Conservation (phyloP, 2,797 vertebrate species). For the Serranus cabrilla region DNA sequence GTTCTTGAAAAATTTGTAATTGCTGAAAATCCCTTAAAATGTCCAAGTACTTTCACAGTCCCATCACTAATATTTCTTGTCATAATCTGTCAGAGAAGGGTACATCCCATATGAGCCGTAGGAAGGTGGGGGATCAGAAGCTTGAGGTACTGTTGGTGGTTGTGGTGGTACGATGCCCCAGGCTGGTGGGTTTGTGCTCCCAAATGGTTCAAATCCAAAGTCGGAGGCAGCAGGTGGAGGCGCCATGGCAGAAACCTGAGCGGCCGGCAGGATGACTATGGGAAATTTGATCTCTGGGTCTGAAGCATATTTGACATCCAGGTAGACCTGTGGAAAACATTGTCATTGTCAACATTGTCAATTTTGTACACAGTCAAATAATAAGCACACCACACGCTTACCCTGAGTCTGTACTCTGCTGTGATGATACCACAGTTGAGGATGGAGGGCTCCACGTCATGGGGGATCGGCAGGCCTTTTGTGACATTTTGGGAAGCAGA, state of each 20-base stretch:
- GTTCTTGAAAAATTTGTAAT: no score
- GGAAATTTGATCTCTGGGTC: conserved; percentile 81
- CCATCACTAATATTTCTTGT: no score
- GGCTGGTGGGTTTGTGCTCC: conserved; percentile 14
- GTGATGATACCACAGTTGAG: conserved; percentile 91
- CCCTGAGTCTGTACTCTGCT: conserved; percentile 92
- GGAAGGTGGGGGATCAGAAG: conserved; percentile 49
- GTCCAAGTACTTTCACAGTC: no score
- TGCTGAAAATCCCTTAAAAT: no score
- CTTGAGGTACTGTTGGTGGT: neutral
- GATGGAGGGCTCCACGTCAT: conserved; percentile 86
- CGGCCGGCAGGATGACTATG: conserved; percentile 72
- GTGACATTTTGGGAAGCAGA: conserved; percentile 86
- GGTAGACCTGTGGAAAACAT: conserved; percentile 62
- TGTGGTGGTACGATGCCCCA: conserved; percentile 22
- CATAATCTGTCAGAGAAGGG: conserved; percentile 14
- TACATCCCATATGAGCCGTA: conserved; percentile 51
- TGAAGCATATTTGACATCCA: conserved; percentile 76
- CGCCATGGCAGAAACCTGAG: neutral
- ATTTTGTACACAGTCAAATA: neutral
- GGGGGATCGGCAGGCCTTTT: conserved; percentile 89
- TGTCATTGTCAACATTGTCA: no score
- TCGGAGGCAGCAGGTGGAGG: conserved; percentile 1
- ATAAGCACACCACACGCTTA: conserved; percentile 65
- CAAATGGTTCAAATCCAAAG: conserved; percentile 43